Evolutionary conservation across 2,113 vertebrate species (phyloP).

Genomic region (Lepus americanus): DNA sequence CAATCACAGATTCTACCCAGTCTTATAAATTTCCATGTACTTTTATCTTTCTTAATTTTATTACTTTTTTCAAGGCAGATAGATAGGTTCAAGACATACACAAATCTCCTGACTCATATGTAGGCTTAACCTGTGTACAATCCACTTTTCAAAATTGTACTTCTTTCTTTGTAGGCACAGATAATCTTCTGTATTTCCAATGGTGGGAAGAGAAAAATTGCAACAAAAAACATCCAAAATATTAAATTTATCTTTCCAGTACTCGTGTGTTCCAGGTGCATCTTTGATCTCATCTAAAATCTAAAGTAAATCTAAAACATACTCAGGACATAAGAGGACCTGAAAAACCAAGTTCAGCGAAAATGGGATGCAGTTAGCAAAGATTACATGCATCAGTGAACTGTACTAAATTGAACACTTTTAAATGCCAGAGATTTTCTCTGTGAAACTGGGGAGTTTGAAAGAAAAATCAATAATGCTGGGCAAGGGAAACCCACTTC

Average conservation of each 20-base stretch:
- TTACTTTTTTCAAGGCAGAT: constrained; percentile 53
- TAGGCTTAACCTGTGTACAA: constrained; percentile 54
- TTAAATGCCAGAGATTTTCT: constrained; percentile 80
- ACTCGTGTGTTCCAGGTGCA: background rate
- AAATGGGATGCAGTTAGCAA: constrained; percentile 79
- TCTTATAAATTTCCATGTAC: constrained; percentile 53
- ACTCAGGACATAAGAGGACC: constrained; percentile 55
- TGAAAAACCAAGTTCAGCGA: constrained; percentile 78
- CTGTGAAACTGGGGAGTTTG: constrained; percentile 61
- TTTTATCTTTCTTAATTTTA: constrained; percentile 68
- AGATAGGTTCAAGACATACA: constrained; percentile 63
- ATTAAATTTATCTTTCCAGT: constrained; percentile 57
- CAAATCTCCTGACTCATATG: constrained; percentile 61
- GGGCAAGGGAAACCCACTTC: constrained; percentile 75
- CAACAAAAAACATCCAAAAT: constrained; percentile 49
- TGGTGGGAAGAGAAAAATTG: background rate
- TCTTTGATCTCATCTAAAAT: constrained; percentile 70
- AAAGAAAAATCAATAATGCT: constrained; percentile 80
- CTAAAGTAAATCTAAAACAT: constrained; percentile 72
- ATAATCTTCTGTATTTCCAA: constrained; percentile 50
- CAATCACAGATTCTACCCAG: constrained; percentile 35
- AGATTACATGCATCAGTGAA: constrained; percentile 77
- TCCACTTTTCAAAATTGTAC: constrained; percentile 62
- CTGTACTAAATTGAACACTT: constrained; percentile 80
- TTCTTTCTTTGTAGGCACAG: background rate